These are phyloP conservation scores for Biston betularia DNA, from an alignment of 2,888 invertebrate genomes.

Conservation along the genomic window DNA sequence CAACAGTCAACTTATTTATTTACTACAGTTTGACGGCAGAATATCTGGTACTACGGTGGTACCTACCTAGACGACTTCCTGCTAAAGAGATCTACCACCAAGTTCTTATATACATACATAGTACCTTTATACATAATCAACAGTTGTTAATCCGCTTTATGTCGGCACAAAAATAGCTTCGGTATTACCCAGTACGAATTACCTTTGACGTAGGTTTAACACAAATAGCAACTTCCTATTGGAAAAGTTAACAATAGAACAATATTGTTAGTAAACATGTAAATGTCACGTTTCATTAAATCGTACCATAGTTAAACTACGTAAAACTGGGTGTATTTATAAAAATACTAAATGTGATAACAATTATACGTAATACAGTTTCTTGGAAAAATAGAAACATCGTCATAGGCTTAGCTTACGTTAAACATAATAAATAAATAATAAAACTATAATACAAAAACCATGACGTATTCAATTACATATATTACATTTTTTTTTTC, in stretches of 20 bases:
- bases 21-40: too few relatives aligned
- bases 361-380: background rate
- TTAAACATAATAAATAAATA: background rate
- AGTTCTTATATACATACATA: too few relatives aligned
- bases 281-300: background rate
- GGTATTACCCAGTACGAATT: constrained; percentile 1
- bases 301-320: too few relatives aligned
- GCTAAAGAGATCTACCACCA: too few relatives aligned
- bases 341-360: background rate
- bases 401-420: background rate
- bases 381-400: background rate
- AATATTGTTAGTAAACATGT: constrained; percentile 2
- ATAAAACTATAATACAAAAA: background rate
- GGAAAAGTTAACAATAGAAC: constrained; percentile 1
- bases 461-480: background rate
- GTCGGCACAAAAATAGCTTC: constrained; percentile 12
- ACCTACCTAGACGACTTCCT: too few relatives aligned
- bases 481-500: too few relatives aligned
- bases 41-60: too few relatives aligned
- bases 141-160: constrained; percentile 15
- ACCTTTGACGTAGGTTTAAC: constrained; percentile 13
- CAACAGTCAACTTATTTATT: too few relatives aligned
- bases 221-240: constrained; percentile 14
- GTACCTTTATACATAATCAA: constrained; percentile 5
- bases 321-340: too few relatives aligned